Base-by-base conservation (phyloP, 2,888 invertebrate species). In the Mongoloraphidia duomilia region DNA sequence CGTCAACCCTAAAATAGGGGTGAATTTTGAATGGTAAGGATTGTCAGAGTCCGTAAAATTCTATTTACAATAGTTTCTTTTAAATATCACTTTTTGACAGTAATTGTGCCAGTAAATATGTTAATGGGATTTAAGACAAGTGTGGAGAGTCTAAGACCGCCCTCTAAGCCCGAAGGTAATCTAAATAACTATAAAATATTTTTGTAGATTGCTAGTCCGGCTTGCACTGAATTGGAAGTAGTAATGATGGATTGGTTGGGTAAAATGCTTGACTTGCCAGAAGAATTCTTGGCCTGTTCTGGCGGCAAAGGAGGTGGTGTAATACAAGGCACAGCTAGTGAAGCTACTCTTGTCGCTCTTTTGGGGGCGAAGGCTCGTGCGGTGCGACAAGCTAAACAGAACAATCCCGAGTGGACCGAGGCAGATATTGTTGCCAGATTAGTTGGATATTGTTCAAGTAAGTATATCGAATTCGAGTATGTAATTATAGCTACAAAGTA, bases 191-290 rank as follows among this genome's bases (percentile, higher is more conserved):
- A 33, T 33, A 11, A 40, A 13, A 41, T 49, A 40, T 41, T 39
- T 35, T 65, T 67, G 41, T 63, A 90, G 90, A 89, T 90, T 55
- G 84, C 93, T 0, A 91, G 92, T 68, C 95, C 95, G 0, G 93
- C 94, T 0, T 95, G 94, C 63, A 95, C 95, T 0, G 95, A 96
- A 65, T 71, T 96, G 50, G 95, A 95, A 69, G 92, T 94, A 2
- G 83, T 91, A 17, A 93, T 92, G 85, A 68, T 95, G 62, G 92
- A 96, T 68, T 96, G 95, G 96, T 68, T 96, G 56, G 95, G 91
- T 41, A 89, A 93, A 71, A 87, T 94, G 84, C 63, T 96, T 48
- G 83, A 84, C 1, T 72, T 96, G 6, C 95, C 96, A 0, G 73
- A 82, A 13, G 79, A 80, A 56, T 95, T 95, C 68, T 70, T 95